A percentile compares a stretch with the other conserved stretches of the same genome.
Conservation (phyloP, 53 echinoderm and acorn worm species). For the Hippasteria phrygiana region DNA sequence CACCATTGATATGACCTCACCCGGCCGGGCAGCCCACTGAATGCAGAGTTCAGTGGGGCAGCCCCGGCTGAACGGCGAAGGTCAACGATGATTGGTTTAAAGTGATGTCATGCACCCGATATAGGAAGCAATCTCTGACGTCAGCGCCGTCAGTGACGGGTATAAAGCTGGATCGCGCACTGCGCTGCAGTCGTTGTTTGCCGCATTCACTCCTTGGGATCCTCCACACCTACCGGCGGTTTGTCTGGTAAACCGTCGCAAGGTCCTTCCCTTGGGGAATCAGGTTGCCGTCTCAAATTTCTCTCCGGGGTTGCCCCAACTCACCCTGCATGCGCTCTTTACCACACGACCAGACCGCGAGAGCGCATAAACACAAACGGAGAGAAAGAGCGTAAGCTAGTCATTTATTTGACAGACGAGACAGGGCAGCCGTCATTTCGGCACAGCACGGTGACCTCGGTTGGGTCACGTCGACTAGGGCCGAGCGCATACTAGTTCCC, state of each 20-base stretch:
- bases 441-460: slow-evolving; percentile 61
- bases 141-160: slow-evolving; percentile 34
- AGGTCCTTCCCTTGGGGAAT: slow-evolving; percentile 58
- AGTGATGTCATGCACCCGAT: slow-evolving; percentile 60
- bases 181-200: not conserved
- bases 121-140: slow-evolving; percentile 46
- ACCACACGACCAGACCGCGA: slow-evolving; percentile 62
- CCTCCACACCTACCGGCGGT: slow-evolving; percentile 65
- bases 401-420: slow-evolving; percentile 66
- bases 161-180: slow-evolving; percentile 31
- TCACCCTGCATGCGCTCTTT: slow-evolving; percentile 8
- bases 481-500: slow-evolving; percentile 23
- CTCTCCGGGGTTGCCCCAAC: slow-evolving; percentile 54
- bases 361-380: slow-evolving; percentile 44
- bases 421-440: slow-evolving; percentile 47
- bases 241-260: slow-evolving; percentile 66
- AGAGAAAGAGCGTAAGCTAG: slow-evolving; percentile 30
- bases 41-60: too few relatives aligned
- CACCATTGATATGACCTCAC: not conserved
- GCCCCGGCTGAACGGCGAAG: not conserved
- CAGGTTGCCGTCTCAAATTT: slow-evolving; percentile 54
- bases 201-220: slow-evolving; percentile 49
- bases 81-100: slow-evolving; percentile 50
- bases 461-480: slow-evolving; percentile 31
- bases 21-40: too few relatives aligned